A percentile compares a stretch with the other conserved stretches of the same genome.
phyloP scores from a whole-genome alignment of 2,888 invertebrate genomes.

The Andrena flavipes region DNA sequence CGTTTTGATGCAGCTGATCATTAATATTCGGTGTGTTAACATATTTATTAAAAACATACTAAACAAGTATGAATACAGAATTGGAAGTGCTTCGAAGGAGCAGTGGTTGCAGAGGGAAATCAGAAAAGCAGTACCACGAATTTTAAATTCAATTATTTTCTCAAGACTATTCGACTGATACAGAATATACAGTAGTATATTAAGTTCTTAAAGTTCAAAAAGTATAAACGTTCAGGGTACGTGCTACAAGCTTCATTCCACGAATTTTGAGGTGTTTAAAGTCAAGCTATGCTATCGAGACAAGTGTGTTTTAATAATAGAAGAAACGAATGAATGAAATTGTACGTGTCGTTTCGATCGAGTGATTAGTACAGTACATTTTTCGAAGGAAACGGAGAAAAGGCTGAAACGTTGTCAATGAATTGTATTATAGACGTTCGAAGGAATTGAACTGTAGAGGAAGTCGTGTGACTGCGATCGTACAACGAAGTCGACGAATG shows the following conservation, averaged over 20 bases:
- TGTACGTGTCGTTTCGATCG: not conserved
- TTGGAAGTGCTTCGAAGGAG: no score
- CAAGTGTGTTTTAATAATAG: slow-evolving; percentile 15
- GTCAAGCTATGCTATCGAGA: not conserved
- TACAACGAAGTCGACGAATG: slow-evolving; percentile 58
- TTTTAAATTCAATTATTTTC: not conserved
- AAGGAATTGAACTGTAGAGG: not conserved
- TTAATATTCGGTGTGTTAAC: no score
- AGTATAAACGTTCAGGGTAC: not conserved
- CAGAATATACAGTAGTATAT: not conserved
- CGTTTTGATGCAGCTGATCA: not conserved
- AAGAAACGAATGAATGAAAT: not conserved
- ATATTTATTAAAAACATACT: no score
- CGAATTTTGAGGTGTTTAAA: not conserved
- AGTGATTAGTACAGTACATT: not conserved
- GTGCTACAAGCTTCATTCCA: not conserved
- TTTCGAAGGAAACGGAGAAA: not conserved
- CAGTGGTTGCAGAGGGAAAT: slow-evolving; percentile 16
- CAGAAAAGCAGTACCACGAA: slow-evolving; percentile 26
- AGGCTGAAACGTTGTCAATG: not conserved
- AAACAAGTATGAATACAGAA: no score
- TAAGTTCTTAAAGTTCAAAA: not conserved
- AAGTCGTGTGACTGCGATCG: slow-evolving; percentile 9
- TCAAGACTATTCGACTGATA: not conserved
- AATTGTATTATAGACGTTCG: slow-evolving; percentile 31